Percentiles rank a stretch among this genome's conserved stretches.
phyloP scores from a whole-genome alignment of 2,888 invertebrate genomes.

The Ditylenchus weischeri region DNA sequence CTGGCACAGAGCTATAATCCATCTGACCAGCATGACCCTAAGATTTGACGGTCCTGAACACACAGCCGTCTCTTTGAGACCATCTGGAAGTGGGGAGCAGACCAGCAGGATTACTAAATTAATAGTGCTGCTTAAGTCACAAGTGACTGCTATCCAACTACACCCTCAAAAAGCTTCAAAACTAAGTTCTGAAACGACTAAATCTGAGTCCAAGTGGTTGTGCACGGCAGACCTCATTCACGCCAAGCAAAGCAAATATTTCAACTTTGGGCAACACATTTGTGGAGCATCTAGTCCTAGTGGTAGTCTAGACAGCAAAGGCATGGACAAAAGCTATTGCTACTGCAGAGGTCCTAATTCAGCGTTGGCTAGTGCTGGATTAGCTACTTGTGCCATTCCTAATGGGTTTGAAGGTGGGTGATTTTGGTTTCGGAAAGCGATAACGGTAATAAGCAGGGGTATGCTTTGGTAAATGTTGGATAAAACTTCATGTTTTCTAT shows the following conservation, averaged over 20 bases:
- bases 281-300: neutral
- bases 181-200: too few relatives aligned
- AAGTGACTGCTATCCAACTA: constrained; percentile 29
- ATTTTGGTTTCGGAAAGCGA: neutral
- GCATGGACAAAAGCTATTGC: constrained; percentile 35
- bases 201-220: neutral
- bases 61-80: constrained; percentile 33
- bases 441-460: too few relatives aligned
- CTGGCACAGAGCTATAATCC: constrained; percentile 34
- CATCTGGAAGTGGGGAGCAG: constrained; percentile 6
- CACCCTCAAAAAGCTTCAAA: neutral
- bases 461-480: too few relatives aligned
- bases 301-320: constrained; percentile 33
- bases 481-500: too few relatives aligned
- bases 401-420: constrained; percentile 18
- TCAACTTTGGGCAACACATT: constrained; percentile 21
- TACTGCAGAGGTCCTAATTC: constrained; percentile 39
- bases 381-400: constrained; percentile 5
- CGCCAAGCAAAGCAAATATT: constrained; percentile 21
- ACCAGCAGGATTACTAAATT: constrained; percentile 6
- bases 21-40: constrained; percentile 26
- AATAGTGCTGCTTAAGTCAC: constrained; percentile 28
- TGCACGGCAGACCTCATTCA: constrained; percentile 8
- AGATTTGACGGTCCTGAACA: constrained; percentile 30
- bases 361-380: constrained; percentile 15